These are phyloP conservation scores for Pantherophis vulpinus DNA, from an alignment of 2,797 vertebrate genomes.

Conservation along the genomic window DNA sequence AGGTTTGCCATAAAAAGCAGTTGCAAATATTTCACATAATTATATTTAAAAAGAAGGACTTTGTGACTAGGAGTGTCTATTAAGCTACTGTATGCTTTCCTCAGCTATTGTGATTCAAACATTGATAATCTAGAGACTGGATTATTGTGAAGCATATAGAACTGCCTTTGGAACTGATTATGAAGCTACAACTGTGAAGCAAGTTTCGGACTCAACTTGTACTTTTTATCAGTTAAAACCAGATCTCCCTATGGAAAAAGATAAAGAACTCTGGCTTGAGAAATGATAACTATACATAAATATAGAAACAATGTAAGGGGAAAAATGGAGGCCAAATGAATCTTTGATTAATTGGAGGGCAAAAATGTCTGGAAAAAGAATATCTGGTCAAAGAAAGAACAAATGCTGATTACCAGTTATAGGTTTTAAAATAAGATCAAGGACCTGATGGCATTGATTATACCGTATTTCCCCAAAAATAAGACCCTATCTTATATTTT, in stretches of 20 bases:
- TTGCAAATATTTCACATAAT: neutral
- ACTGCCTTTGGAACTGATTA: neutral
- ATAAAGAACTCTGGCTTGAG: neutral
- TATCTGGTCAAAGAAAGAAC: neutral
- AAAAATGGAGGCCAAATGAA: neutral
- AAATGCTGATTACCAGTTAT: neutral
- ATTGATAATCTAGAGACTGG: neutral
- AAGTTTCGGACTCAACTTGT: neutral
- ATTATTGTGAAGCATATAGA: neutral
- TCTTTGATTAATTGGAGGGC: neutral
- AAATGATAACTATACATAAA: neutral
- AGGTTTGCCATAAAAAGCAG: neutral
- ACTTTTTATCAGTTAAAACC: neutral
- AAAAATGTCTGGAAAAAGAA: neutral
- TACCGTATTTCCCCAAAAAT: no score
- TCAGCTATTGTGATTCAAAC: neutral
- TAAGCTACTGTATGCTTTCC: neutral
- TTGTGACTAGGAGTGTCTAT: neutral
- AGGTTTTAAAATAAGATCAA: neutral
- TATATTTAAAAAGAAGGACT: neutral
- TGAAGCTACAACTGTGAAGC: neutral
- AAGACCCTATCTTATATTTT: no score
- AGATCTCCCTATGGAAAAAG: neutral
- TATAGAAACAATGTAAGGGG: neutral
- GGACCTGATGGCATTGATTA: neutral